Evolutionary conservation across 1,140 invertebrate genomes (phyloP).

Genomic region (Pararge aegeria): DNA sequence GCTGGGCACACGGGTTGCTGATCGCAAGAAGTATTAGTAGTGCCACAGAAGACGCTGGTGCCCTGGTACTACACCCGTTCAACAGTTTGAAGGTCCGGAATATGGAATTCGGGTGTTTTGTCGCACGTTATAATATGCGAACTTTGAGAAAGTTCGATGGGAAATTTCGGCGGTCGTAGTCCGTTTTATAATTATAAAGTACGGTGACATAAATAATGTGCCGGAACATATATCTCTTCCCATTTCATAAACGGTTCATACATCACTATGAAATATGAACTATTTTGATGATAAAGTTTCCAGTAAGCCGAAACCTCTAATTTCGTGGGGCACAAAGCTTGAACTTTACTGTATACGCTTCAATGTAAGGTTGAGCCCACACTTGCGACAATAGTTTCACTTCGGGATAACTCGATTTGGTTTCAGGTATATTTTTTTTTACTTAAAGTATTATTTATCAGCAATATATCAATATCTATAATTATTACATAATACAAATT

Average conservation of each 20-base stretch:
- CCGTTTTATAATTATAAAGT: not conserved
- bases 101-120: too few species aligned
- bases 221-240: not conserved
- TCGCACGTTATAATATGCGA: too few species aligned
- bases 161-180: not conserved
- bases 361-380: not conserved
- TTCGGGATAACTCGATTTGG: too few species aligned
- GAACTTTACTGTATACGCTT: slow-evolving; percentile 12
- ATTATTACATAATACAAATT: too few species aligned
- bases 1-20: too few species aligned
- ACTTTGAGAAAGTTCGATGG: not conserved
- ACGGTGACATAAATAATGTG: not conserved
- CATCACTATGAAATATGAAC: slow-evolving; percentile 4
- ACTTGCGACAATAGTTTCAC: not conserved
- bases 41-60: too few species aligned
- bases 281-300: slow-evolving; percentile 14
- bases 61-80: too few species aligned
- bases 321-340: slow-evolving; percentile 18
- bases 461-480: too few species aligned
- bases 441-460: too few species aligned
- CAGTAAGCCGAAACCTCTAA: slow-evolving; percentile 18
- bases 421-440: too few species aligned
- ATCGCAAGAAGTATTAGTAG: too few species aligned
- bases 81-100: too few species aligned
- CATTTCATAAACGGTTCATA: not conserved